Percentiles rank a stretch among this genome's conserved stretches.
phyloP scores from a whole-genome alignment of 2,888 invertebrate species.

The Drosophila anceps region DNA sequence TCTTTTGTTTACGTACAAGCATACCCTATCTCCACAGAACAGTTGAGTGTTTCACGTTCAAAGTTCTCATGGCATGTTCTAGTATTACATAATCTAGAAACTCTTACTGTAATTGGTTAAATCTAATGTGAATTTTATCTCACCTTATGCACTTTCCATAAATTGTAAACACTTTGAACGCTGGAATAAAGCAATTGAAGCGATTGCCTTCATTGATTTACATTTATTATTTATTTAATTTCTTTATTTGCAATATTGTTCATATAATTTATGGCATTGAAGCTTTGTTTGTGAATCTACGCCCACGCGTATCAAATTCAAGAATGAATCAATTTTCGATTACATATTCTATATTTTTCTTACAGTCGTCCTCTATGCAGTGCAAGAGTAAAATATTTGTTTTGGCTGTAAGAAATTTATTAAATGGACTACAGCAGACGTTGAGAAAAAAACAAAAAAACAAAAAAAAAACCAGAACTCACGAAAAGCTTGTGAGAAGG shows the following conservation, averaged over 20 bases:
- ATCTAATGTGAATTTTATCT: not conserved
- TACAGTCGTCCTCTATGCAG: slow-evolving; percentile 21
- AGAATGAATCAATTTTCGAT: not conserved
- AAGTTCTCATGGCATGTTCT: no score
- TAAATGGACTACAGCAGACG: slow-evolving; percentile 30
- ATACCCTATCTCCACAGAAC: not conserved
- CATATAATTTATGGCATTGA: no score
- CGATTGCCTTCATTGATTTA: no score
- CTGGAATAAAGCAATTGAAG: no score
- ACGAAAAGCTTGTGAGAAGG: slow-evolving; percentile 16
- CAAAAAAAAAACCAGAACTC: slow-evolving; percentile 6
- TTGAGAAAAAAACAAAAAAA: not conserved
- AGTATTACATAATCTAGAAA: not conserved
- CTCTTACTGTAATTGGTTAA: not conserved
- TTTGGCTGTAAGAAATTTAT: slow-evolving; percentile 51
- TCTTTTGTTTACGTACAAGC: slow-evolving; percentile 37
- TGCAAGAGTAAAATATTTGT: slow-evolving; percentile 45
- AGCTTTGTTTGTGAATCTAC: no score
- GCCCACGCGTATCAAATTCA: no score
- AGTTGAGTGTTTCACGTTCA: slow-evolving; percentile 2
- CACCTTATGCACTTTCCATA: not conserved
- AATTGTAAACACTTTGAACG: no score
- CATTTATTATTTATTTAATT: no score
- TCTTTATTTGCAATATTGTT: no score
- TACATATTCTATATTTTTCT: not conserved